Percentiles rank a stretch among this genome's conserved stretches.
Evolutionary conservation across 2,113 vertebrate genomes (phyloP).

Genomic region (Steatornis caripensis): DNA sequence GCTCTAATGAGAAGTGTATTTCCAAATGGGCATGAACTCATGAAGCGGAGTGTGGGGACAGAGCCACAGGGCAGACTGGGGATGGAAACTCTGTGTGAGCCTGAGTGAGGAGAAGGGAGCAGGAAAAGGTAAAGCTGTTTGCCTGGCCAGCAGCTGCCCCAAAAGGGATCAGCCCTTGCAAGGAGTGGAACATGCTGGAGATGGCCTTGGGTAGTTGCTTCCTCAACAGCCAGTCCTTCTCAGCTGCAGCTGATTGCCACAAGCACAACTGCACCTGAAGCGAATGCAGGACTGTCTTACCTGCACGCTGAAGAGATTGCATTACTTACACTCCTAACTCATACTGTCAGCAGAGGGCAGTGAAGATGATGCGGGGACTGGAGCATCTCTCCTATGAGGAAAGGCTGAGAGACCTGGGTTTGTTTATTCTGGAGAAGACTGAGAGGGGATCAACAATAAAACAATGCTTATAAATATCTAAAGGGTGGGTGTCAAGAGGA

Average conservation of each 20-base stretch:
- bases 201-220: background rate
- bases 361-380: too few relatives aligned
- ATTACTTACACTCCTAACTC: background rate
- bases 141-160: background rate
- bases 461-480: too few relatives aligned
- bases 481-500: too few relatives aligned
- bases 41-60: background rate
- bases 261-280: background rate
- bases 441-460: too few relatives aligned
- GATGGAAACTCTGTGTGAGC: background rate
- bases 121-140: background rate
- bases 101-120: background rate
- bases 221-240: background rate
- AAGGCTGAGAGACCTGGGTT: too few relatives aligned
- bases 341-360: too few relatives aligned
- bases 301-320: background rate
- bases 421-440: too few relatives aligned
- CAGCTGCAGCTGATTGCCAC: background rate
- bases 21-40: background rate
- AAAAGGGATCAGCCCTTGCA: rapidly evolving
- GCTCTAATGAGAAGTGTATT: background rate
- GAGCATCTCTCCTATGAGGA: too few relatives aligned
- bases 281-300: background rate
- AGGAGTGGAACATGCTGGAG: background rate
- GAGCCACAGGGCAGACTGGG: background rate